Percentiles rank a stretch among this genome's conserved stretches.
These are phyloP conservation scores for Octopus sinensis DNA, from an alignment of 1,140 invertebrate genomes.

Conservation along the genomic window DNA sequence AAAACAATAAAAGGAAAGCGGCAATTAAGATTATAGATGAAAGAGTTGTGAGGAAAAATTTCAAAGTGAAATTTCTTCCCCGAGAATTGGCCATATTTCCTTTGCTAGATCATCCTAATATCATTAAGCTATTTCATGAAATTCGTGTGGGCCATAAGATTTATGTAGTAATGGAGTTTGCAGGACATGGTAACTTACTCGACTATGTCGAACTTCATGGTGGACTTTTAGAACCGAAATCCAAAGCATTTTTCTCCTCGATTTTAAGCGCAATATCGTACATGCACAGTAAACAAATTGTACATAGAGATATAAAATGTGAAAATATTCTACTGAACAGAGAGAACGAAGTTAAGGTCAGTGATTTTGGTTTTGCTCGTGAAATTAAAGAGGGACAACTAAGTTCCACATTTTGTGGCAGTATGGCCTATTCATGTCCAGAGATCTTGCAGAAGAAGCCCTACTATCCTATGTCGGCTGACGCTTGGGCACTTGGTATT, in stretches of 20 bases:
- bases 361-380: slow-evolving; percentile 51
- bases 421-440: slow-evolving; percentile 69
- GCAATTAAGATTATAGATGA: slow-evolving; percentile 84
- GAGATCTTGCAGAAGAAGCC: slow-evolving; percentile 63
- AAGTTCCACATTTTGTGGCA: slow-evolving; percentile 67
- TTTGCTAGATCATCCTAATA: slow-evolving; percentile 78
- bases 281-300: slow-evolving; percentile 64
- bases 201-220: not conserved
- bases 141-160: not conserved
- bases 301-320: slow-evolving; percentile 61
- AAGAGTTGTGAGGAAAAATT: slow-evolving; percentile 68
- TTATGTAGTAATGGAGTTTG: not conserved
- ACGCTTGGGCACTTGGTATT: slow-evolving; percentile 68
- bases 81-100: slow-evolving; percentile 81
- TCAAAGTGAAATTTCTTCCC: slow-evolving; percentile 80
- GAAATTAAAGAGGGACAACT: slow-evolving; percentile 50
- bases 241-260: slow-evolving; percentile 45
- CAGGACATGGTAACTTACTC: not conserved
- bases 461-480: slow-evolving; percentile 66
- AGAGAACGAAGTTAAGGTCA: slow-evolving; percentile 42
- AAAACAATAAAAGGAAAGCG: slow-evolving; percentile 59
- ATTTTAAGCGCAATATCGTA: slow-evolving; percentile 50
- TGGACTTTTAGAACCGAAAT: slow-evolving; percentile 37
- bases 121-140: slow-evolving; percentile 61
- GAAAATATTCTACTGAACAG: slow-evolving; percentile 46